phyloP scores from a whole-genome alignment of 2,888 invertebrate species.

The Heterodera filipjevi region DNA sequence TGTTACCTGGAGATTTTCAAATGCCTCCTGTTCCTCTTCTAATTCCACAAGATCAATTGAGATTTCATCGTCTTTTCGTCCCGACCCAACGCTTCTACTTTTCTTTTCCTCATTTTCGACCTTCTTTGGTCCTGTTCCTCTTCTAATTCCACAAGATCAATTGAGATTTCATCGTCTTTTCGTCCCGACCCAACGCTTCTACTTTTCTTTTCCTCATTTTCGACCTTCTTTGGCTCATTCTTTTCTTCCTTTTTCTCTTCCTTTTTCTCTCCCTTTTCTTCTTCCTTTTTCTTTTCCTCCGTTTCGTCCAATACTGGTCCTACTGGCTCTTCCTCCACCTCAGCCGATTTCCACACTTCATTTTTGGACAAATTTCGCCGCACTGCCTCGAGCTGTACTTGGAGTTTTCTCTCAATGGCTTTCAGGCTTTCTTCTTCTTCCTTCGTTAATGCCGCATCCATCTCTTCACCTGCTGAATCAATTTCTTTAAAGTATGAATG shows the following conservation, averaged over 20 bases:
- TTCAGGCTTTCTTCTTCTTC: background rate
- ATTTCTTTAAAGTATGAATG: background rate
- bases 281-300: background rate
- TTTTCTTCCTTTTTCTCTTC: background rate
- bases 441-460: too few species aligned
- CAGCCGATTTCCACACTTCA: background rate
- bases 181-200: background rate
- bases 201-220: background rate
- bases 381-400: background rate
- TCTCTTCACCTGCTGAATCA: too few species aligned
- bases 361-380: background rate
- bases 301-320: background rate
- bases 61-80: background rate
- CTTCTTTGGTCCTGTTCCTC: background rate
- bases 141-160: background rate
- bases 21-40: background rate
- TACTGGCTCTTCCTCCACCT: background rate
- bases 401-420: background rate
- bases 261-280: background rate
- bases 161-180: background rate
- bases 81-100: background rate
- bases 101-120: too few species aligned
- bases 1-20: background rate
- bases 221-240: background rate
- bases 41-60: background rate